A percentile compares a stretch with the other conserved stretches of the same genome.
These are phyloP conservation scores for Cliona cf. orientalis DNA, from an alignment of 37 sponge, comb jelly and placozoan species.

Conservation along the genomic window DNA sequence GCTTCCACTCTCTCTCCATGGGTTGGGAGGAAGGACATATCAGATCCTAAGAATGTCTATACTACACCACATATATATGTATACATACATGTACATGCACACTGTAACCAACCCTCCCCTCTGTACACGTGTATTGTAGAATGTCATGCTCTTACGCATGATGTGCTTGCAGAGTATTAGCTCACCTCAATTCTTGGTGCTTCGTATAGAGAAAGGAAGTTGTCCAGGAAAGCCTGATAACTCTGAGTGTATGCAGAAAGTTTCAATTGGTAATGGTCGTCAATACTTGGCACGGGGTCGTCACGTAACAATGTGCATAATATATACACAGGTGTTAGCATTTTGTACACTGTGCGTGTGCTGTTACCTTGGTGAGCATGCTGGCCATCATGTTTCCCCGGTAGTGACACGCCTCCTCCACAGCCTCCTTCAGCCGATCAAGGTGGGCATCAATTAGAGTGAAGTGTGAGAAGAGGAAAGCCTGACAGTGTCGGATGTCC, in stretches of 20 bases:
- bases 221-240: slow-evolving; percentile 39
- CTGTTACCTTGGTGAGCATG: neutral
- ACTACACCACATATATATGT: no score
- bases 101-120: no score
- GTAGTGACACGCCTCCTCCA: slow-evolving; percentile 45
- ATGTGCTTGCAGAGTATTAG: neutral
- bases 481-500: slow-evolving; percentile 45
- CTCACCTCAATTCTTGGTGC: slow-evolving; percentile 63
- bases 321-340: neutral
- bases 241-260: neutral
- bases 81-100: no score
- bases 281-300: no score
- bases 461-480: slow-evolving; percentile 79
- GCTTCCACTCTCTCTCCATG: no score
- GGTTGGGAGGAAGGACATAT: no score
- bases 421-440: slow-evolving; percentile 51
- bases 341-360: neutral
- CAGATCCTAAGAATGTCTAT: no score
- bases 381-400: neutral
- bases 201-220: slow-evolving; percentile 51
- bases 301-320: no score
- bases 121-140: no score
- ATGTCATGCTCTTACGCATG: neutral
- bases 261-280: neutral
- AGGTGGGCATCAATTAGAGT: slow-evolving; percentile 74